Percentiles rank a stretch among this genome's conserved stretches.
phyloP scores from a whole-genome alignment of 2,113 vertebrate species.

The Misgurnus anguillicaudatus region DNA sequence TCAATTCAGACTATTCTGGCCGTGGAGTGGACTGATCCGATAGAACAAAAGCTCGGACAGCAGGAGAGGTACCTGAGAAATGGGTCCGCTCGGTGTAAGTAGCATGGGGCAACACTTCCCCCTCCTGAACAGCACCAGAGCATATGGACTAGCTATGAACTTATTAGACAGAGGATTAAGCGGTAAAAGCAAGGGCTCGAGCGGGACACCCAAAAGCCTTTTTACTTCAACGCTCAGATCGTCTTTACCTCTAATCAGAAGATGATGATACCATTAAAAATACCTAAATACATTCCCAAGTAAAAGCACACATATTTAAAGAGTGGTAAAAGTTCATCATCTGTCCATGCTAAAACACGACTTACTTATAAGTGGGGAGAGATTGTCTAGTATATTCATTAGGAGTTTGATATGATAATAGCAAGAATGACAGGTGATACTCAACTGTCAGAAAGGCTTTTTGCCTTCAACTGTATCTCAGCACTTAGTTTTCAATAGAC shows the following conservation, averaged over 20 bases:
- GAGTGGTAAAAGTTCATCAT: not conserved
- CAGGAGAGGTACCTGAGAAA: conserved; percentile 92
- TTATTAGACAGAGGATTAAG: conserved; percentile 95
- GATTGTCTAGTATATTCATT: conserved; percentile 71
- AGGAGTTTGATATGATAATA: conserved; percentile 75
- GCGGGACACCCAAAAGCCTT: conserved; percentile 71
- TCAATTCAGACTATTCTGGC: conserved; percentile 92
- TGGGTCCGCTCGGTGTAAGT: conserved; percentile 90
- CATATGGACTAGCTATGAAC: conserved; percentile 97
- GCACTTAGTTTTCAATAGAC: conserved; percentile 70
- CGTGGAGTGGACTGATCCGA: conserved; percentile 92
- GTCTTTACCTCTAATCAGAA: conserved; percentile 35
- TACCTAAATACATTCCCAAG: not conserved
- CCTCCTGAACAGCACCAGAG: conserved; percentile 81
- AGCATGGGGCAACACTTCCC: conserved; percentile 82
- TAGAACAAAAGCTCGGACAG: conserved; percentile 84
- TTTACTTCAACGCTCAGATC: conserved; percentile 59
- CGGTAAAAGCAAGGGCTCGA: conserved; percentile 78
- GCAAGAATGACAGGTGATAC: conserved; percentile 72
- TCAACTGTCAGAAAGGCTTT: conserved; percentile 65
- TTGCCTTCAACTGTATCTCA: conserved; percentile 61
- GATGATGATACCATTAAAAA: conserved; percentile 64
- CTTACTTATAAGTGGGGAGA: conserved; percentile 51
- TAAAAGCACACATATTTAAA: conserved; percentile 11
- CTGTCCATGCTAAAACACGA: not conserved